These are phyloP conservation scores for Pyrochroa serraticornis DNA, from an alignment of 2,888 invertebrate species.

Conservation along the genomic window DNA sequence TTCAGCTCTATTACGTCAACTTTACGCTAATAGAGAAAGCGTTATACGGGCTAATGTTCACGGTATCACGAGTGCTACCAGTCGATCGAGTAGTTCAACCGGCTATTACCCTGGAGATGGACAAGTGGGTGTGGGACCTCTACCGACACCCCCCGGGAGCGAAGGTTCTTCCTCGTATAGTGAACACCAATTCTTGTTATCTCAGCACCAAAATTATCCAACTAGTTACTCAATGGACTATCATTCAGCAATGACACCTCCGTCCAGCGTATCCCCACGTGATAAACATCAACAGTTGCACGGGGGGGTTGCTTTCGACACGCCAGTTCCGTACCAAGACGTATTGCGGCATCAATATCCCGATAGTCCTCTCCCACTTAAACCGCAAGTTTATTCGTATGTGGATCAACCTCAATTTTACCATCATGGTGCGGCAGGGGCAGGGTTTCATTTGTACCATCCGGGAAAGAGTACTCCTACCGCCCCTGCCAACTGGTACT, in stretches of 20 bases:
- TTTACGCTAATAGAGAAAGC: constrained; percentile 93
- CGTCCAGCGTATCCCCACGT: constrained; percentile 94
- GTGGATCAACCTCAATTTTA: constrained; percentile 87
- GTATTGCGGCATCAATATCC: constrained; percentile 69
- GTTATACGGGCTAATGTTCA: constrained; percentile 89
- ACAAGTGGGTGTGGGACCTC: constrained; percentile 73
- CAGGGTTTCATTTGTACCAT: constrained; percentile 88
- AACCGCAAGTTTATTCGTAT: constrained; percentile 86
- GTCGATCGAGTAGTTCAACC: constrained; percentile 49
- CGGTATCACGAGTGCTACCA: constrained; percentile 60
- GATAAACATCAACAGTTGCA: constrained; percentile 76
- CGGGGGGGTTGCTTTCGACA: constrained; percentile 61
- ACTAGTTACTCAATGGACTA: constrained; percentile 75
- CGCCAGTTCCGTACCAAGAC: constrained; percentile 57
- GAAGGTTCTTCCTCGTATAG: constrained; percentile 78
- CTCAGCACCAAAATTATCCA: constrained; percentile 67
- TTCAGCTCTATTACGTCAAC: constrained; percentile 84
- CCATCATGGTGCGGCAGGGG: constrained; percentile 64
- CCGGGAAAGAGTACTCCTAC: constrained; percentile 66
- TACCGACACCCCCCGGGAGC: constrained; percentile 90
- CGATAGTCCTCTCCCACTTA: constrained; percentile 76
- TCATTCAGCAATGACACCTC: constrained; percentile 95
- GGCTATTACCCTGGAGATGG: constrained; percentile 62
- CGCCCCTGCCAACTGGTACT: constrained; percentile 58
- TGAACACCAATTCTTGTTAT: constrained; percentile 66